Evolutionary conservation across 2,888 invertebrate genomes (phyloP), one percentile per base, ranked within the genome.

Genomic region (Epiblema foenella): DNA sequence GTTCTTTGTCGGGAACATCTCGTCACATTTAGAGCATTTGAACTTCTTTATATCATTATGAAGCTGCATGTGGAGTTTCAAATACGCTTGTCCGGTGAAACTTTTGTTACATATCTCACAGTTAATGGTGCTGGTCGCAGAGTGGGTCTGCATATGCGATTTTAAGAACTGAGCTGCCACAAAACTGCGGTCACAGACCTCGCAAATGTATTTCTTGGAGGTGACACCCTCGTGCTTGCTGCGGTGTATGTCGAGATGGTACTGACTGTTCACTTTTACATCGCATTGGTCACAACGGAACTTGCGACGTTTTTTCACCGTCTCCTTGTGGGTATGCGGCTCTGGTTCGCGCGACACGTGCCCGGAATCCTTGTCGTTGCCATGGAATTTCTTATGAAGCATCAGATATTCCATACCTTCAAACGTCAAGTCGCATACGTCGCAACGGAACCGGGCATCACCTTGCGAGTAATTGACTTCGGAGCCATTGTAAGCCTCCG

Each of bases 101-200:
- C 84, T 90, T 77, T 93, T 93, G 73, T 77, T 84, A 73, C 93
- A 93, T 11, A 93, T 91, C 75, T 93, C 93, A 74, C 93, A 93
- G 74, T 91, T 91, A 12, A 93, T 93, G 0, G 91, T 93, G 66
- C 90, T 91, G 0, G 87, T 87, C 0, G 85, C 78, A 0, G 93
- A 93, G 69, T 93, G 93, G 0, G 91, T 92, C 75, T 93, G 93
- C 93, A 93, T 93, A 78, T 93, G 93, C 64, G 91, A 91, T 77
- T 93, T 93, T 0, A 93, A 77, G 77, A 93, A 93, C 80, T 93
- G 93, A 1, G 93, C 92, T 0, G 93, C 93, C 0, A 93, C 91
- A 69, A 93, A 93, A 70, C 89, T 91, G 4, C 93, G 85, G 70
- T 93, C 93, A 73, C 93, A 93, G 0, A 93, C 89, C 69, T 91